A percentile compares a stretch with the other conserved stretches of the same genome.
Conservation (phyloP, 2,113 vertebrate species). For the Microtus pennsylvanicus region DNA sequence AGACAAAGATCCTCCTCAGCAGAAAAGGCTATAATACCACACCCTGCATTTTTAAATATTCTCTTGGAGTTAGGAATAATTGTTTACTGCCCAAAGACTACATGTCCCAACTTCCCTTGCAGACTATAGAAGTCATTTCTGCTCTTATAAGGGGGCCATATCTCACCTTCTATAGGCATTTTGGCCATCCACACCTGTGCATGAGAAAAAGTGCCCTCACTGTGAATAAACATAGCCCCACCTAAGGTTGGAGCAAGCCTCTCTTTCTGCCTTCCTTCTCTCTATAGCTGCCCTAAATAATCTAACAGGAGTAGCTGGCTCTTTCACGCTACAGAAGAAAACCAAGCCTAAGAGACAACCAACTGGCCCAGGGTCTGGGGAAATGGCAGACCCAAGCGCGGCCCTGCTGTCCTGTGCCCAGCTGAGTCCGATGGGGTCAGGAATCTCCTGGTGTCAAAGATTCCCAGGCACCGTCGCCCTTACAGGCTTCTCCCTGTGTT, state of each 20-base stretch:
- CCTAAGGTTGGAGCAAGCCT: neutral
- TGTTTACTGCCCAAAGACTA: neutral
- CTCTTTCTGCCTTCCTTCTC: neutral
- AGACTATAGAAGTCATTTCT: neutral
- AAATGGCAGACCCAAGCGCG: neutral
- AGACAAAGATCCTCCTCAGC: neutral
- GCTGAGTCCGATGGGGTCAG: neutral
- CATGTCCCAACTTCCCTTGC: neutral
- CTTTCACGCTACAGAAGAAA: neutral
- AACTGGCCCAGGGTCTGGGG: neutral
- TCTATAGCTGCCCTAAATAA: neutral
- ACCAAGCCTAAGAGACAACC: neutral
- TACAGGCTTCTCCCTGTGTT: neutral
- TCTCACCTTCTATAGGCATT: neutral
- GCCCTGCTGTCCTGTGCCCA: neutral
- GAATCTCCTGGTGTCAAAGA: neutral
- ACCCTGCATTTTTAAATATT: neutral
- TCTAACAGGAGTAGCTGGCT: neutral
- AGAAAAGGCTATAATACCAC: no score
- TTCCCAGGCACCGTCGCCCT: fast-evolving
- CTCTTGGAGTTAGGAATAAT: neutral
- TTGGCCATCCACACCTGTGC: neutral
- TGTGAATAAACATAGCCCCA: neutral
- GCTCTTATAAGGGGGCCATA: neutral
- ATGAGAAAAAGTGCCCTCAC: neutral